Percentiles rank a stretch among this genome's conserved stretches.
phyloP scores from a whole-genome alignment of 2,888 invertebrate genomes.

The Spodoptera picta region DNA sequence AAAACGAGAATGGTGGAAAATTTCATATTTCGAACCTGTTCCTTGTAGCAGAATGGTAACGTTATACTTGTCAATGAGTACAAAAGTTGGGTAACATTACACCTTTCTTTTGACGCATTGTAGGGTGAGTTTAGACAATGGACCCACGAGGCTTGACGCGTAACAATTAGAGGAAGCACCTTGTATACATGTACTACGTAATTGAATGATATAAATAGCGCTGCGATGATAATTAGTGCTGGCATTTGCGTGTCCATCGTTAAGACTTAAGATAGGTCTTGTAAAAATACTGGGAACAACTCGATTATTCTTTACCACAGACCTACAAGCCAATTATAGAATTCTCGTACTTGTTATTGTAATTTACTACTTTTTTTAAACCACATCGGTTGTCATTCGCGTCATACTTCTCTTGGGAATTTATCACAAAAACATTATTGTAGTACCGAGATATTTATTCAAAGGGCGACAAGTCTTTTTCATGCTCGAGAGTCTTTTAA shows the following conservation, averaged over 20 bases:
- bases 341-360: constrained; percentile 16
- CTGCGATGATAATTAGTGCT: constrained; percentile 45
- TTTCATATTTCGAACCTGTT: constrained; percentile 72
- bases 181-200: constrained; percentile 51
- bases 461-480: not conserved
- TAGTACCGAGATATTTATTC: not conserved
- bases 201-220: constrained; percentile 65
- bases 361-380: too few species aligned
- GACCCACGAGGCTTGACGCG: constrained; percentile 55
- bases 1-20: constrained; percentile 68
- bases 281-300: constrained; percentile 28
- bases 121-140: constrained; percentile 67
- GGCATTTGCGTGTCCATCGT: constrained; percentile 47
- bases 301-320: constrained; percentile 9
- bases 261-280: constrained; percentile 34
- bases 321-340: not conserved
- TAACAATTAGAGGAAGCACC: constrained; percentile 61
- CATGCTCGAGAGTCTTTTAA: not conserved
- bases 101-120: constrained; percentile 66
- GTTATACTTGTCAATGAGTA: constrained; percentile 45
- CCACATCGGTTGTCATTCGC: too few species aligned
- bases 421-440: constrained; percentile 6
- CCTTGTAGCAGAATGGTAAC: constrained; percentile 52
- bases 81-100: constrained; percentile 66
- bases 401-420: too few species aligned